Base-by-base conservation (phyloP, 2,888 invertebrate genomes). In the Ormyrus nitidulus region DNA sequence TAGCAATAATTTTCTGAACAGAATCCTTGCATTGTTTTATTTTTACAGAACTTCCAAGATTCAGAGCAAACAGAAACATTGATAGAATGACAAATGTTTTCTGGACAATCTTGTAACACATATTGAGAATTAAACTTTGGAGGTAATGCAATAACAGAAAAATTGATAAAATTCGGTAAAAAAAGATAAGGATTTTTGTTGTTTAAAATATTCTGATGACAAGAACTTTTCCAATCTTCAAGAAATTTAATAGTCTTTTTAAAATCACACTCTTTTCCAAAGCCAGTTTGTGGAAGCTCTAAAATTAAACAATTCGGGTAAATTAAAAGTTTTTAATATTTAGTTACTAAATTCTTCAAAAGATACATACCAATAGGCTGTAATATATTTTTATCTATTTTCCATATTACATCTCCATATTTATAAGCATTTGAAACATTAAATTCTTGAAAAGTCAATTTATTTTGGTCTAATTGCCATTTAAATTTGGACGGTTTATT, bases 241-340 rank as follows among this genome's bases (percentile, higher is more conserved):
- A 93, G 89, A 87, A 91, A 92, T 82, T 87, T 88, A 1, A 93
- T 81, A 71, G 87, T 85, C 84, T 91, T 91, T 70, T 87, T 89
- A 54, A 89, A 88, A 62, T 85, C 82, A 77, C 90, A 90, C 34
- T 84, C 81, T 61, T 84, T 84, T 6, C 86, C 88, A 70, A 90
- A 89, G 76, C 90, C 90, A 65, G 86, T 84, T 83, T 88, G 87
- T 72, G 85, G 82, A 62, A 90, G 68, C 79, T 89, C 90, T 88
- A 77, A 46, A 84, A 83, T 77, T 66, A 49, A 53, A 56, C 8
- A 58, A 13, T 48, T 19, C 19, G 3, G n/a, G 9, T 46, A 58
- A 51, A 49, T 6, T 34, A 34, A 34, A 34, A 34, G 34, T 34
- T 34, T 44, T n/a, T 54, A 53, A 5, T 53, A n/a, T 46, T 69